A percentile compares a stretch with the other conserved stretches of the same genome.
phyloP scores from a whole-genome alignment of 2,888 invertebrate species.

The Timema podura region DNA sequence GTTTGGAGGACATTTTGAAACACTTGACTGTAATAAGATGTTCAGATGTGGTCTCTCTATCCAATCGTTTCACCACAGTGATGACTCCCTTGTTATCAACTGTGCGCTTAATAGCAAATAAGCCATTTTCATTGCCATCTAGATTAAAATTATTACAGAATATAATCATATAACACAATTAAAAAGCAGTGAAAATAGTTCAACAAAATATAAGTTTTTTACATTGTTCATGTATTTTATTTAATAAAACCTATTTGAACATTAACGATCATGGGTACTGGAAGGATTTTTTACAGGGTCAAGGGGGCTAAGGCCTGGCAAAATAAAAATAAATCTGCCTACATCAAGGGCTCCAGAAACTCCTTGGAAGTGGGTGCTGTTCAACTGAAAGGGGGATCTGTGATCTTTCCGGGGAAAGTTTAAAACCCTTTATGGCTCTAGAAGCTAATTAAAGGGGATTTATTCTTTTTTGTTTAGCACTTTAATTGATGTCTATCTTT shows the following conservation, averaged over 20 bases:
- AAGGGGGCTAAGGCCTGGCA: too few species aligned
- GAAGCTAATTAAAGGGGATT: too few species aligned
- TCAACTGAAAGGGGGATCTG: too few species aligned
- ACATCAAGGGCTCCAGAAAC: too few species aligned
- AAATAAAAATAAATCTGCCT: too few species aligned
- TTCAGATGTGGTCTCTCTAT: constrained; percentile 58
- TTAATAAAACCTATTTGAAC: background rate
- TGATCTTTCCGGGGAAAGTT: too few species aligned
- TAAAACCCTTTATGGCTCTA: too few species aligned
- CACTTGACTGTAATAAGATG: constrained; percentile 66
- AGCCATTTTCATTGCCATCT: constrained; percentile 66
- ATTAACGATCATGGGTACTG: too few species aligned
- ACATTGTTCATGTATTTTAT: background rate
- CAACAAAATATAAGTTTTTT: background rate
- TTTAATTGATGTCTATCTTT: too few species aligned
- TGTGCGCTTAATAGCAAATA: constrained; percentile 59
- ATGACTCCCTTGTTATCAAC: constrained; percentile 62
- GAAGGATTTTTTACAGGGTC: too few species aligned
- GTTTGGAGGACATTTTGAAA: constrained; percentile 48
- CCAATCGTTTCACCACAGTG: constrained; percentile 57
- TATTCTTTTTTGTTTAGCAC: too few species aligned
- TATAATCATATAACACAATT: background rate
- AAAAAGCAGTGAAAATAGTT: background rate
- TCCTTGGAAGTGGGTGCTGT: too few species aligned
- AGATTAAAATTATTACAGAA: constrained; percentile 33